phyloP scores from a whole-genome alignment of 1,140 invertebrate species.

The Andricus grossulariae region DNA sequence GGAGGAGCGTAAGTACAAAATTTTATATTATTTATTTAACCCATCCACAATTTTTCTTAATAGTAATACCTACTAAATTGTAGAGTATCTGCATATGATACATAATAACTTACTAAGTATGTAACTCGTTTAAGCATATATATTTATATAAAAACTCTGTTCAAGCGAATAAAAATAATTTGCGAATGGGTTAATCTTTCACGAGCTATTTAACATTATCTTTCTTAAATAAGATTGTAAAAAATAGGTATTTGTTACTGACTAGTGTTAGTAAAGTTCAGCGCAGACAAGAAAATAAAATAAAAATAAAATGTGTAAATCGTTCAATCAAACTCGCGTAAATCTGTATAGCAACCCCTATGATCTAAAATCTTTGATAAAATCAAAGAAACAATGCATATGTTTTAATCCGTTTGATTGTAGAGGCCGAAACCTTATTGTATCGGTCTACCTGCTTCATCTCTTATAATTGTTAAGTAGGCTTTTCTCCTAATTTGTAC shows the following conservation, averaged over 20 bases:
- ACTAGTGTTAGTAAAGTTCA: neutral
- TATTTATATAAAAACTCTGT: neutral
- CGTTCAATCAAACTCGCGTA: too few relatives aligned
- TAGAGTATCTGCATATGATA: too few relatives aligned
- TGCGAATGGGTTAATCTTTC: constrained; percentile 1
- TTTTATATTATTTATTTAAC: neutral
- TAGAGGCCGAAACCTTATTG: neutral
- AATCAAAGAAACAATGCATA: too few relatives aligned
- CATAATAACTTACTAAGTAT: too few relatives aligned
- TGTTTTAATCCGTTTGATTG: neutral
- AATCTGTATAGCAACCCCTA: too few relatives aligned
- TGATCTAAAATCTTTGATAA: too few relatives aligned
- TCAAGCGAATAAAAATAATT: neutral
- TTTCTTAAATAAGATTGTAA: neutral
- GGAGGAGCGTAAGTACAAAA: constrained; percentile 14
- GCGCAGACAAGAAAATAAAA: too few relatives aligned
- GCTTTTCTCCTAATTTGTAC: neutral
- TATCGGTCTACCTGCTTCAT: neutral
- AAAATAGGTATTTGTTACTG: neutral
- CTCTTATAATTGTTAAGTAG: neutral
- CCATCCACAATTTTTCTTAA: neutral
- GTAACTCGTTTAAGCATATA: too few relatives aligned
- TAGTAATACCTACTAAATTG: neutral
- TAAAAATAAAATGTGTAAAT: too few relatives aligned
- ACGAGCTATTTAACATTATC: neutral